Conservation (phyloP, 2,888 invertebrate species). For the Xestia rhomboidea region DNA sequence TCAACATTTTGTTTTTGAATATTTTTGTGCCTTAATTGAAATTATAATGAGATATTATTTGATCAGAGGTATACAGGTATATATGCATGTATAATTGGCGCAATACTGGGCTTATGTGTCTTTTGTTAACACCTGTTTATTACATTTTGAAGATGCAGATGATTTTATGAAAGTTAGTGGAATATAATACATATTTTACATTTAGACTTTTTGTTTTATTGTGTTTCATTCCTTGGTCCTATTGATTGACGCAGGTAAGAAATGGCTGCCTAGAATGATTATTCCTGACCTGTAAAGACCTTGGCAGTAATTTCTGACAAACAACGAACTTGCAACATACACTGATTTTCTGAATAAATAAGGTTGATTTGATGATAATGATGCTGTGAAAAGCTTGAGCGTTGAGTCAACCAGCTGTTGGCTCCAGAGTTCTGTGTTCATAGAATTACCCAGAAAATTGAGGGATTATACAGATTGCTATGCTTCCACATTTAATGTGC, state of each 20-base stretch:
- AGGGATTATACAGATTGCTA: no score
- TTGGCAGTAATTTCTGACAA: background rate
- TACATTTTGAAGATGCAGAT: constrained; percentile 74
- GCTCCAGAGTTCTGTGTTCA: background rate
- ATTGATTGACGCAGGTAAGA: background rate
- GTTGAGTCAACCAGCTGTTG: background rate
- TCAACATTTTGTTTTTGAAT: constrained; percentile 64
- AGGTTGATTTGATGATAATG: background rate
- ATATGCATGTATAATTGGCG: constrained; percentile 68
- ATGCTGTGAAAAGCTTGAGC: background rate
- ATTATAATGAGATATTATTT: constrained; percentile 62
- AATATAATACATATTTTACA: constrained; percentile 86
- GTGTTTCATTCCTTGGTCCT: constrained; percentile 8
- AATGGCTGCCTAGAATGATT: background rate
- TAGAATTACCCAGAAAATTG: background rate
- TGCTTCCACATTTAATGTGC: no score
- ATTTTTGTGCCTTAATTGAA: constrained; percentile 63
- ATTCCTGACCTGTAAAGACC: background rate
- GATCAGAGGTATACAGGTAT: constrained; percentile 63
- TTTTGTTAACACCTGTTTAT: constrained; percentile 71
- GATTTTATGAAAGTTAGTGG: constrained; percentile 83
- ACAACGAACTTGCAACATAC: no score
- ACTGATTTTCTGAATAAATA: no score
- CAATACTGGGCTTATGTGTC: constrained; percentile 67
- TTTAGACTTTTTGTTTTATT: constrained; percentile 75